Conservation (phyloP, 2,888 invertebrate genomes). For the Bhutanitis thaidina region DNA sequence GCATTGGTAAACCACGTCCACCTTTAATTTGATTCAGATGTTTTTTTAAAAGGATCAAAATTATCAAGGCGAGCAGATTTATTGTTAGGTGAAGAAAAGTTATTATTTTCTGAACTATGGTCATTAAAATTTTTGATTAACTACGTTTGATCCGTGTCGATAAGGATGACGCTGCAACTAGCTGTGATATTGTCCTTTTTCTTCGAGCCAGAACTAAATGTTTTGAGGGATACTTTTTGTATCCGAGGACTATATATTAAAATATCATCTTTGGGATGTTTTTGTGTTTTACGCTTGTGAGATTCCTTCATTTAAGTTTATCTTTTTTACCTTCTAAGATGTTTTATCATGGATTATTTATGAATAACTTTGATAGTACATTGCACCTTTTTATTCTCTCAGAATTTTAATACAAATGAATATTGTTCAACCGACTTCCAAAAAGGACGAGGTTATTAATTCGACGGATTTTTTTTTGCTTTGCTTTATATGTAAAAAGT, state of each 20-base stretch:
- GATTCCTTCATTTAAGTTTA: neutral
- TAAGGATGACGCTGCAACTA: constrained; percentile 69
- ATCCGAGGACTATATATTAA: constrained; percentile 13
- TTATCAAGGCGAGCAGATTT: constrained; percentile 26
- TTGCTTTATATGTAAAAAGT: too few species aligned
- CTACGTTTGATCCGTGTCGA: constrained; percentile 76
- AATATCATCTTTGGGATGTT: constrained; percentile 12
- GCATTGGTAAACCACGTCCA: too few species aligned
- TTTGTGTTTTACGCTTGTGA: constrained; percentile 13
- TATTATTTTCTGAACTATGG: constrained; percentile 79
- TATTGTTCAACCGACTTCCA: too few species aligned
- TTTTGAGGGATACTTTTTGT: constrained; percentile 62
- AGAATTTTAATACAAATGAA: too few species aligned
- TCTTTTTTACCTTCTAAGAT: too few species aligned
- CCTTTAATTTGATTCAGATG: too few species aligned
- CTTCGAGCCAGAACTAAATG: constrained; percentile 70
- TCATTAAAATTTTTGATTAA: constrained; percentile 80
- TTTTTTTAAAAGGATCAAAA: constrained; percentile 52
- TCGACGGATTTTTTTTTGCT: too few species aligned
- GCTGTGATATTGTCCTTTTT: constrained; percentile 60
- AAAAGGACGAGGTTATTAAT: too few species aligned
- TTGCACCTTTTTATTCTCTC: too few species aligned
- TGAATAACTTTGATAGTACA: too few species aligned
- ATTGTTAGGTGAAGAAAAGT: constrained; percentile 62
- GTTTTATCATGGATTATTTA: too few species aligned